Evolutionary conservation across 2,888 invertebrate genomes (phyloP).

Genomic region (Drosophila trichaetosa): DNA sequence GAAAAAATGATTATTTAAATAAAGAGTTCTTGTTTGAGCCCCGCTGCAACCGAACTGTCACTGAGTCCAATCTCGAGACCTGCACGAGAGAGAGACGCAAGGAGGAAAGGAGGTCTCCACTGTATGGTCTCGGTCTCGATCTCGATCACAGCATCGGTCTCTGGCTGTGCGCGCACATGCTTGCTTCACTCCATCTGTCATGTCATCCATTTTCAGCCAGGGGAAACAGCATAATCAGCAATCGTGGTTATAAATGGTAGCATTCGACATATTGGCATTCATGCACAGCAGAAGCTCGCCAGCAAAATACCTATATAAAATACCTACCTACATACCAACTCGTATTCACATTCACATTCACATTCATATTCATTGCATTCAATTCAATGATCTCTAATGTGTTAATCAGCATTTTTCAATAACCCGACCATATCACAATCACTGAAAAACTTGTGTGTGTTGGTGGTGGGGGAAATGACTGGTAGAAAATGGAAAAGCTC

Average conservation of each 20-base stretch:
- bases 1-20: constrained; percentile 84
- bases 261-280: constrained; percentile 83
- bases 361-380: constrained; percentile 36
- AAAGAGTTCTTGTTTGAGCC: constrained; percentile 77
- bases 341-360: constrained; percentile 13
- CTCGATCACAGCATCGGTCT: constrained; percentile 43
- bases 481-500: constrained; percentile 33
- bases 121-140: constrained; percentile 11
- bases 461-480: constrained; percentile 2
- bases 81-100: not conserved
- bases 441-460: not conserved
- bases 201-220: constrained; percentile 81
- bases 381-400: constrained; percentile 71
- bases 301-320: constrained; percentile 32
- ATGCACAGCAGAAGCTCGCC: constrained; percentile 66
- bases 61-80: constrained; percentile 52
- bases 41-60: constrained; percentile 79
- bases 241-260: constrained; percentile 83
- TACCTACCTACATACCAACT: constrained; percentile 27
- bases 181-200: constrained; percentile 82
- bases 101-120: constrained; percentile 8
- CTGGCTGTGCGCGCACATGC: constrained; percentile 78
- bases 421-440: constrained; percentile 53
- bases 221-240: constrained; percentile 83
- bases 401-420: constrained; percentile 80